Evolutionary conservation across 2,888 invertebrate species (phyloP).

Genomic region (Enoplolaimus lenunculus): DNA sequence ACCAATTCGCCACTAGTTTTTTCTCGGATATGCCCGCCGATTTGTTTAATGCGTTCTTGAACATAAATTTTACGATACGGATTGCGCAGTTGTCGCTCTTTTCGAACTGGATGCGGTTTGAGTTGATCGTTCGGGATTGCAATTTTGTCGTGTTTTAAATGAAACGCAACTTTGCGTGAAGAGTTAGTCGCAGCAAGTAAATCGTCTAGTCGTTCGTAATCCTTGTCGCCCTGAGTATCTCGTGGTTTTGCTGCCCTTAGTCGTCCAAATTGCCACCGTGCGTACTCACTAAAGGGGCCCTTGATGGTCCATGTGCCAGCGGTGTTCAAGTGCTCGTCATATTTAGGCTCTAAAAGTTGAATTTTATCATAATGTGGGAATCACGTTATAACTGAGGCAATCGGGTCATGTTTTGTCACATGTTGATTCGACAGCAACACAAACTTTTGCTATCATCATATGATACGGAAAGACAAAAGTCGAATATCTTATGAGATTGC

Average conservation of each 20-base stretch:
- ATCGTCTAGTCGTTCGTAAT: neutral
- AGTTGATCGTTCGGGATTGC: slow-evolving; percentile 2
- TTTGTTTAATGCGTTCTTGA: slow-evolving; percentile 13
- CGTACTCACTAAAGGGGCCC: neutral
- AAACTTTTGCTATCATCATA: too few species aligned
- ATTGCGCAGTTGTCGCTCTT: slow-evolving; percentile 12
- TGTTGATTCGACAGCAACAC: too few species aligned
- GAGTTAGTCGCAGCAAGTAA: neutral
- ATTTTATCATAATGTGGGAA: too few species aligned
- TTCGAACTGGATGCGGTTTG: slow-evolving; percentile 8
- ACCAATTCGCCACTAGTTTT: neutral
- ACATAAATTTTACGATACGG: slow-evolving; percentile 6
- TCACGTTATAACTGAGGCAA: too few species aligned
- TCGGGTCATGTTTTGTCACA: too few species aligned
- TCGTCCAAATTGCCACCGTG: neutral
- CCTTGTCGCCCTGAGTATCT: neutral
- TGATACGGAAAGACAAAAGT: too few species aligned
- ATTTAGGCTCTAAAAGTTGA: too few species aligned
- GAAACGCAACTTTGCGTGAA: neutral
- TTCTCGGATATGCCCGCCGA: slow-evolving; percentile 9
- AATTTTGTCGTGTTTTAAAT: neutral
- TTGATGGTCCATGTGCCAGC: too few species aligned
- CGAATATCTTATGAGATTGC: too few species aligned
- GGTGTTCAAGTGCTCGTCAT: too few species aligned
- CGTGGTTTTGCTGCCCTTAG: neutral